These are phyloP conservation scores for Phalacrocorax pelagicus DNA, from an alignment of 2,113 vertebrate species.

Conservation along the genomic window DNA sequence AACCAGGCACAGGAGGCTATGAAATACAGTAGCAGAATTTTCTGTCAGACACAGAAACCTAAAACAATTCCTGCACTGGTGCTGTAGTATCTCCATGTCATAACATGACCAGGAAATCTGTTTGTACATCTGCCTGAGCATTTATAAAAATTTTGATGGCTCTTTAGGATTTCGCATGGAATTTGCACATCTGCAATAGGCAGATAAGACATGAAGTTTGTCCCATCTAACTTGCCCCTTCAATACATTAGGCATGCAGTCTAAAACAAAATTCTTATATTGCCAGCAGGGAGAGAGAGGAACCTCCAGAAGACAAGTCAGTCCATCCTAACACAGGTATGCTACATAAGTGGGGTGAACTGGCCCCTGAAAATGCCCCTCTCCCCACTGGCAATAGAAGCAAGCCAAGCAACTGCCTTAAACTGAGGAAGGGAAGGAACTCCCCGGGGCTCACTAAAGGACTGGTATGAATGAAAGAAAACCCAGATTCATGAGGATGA, in stretches of 20 bases:
- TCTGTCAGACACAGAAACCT: background rate
- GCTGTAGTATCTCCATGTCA: background rate
- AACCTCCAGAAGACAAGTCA: background rate
- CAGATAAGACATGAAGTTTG: background rate
- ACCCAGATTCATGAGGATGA: background rate
- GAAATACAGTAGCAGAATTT: background rate
- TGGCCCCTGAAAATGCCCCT: background rate
- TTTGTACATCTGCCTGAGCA: background rate
- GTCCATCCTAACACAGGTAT: background rate
- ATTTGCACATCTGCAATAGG: background rate
- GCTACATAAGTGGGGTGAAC: background rate
- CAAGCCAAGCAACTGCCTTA: background rate
- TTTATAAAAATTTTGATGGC: background rate
- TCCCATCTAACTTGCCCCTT: background rate
- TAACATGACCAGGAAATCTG: background rate
- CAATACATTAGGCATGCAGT: background rate
- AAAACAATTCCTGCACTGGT: background rate
- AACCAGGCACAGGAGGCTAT: background rate
- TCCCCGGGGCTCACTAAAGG: background rate
- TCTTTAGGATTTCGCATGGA: background rate
- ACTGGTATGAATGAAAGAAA: background rate
- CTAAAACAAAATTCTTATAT: background rate
- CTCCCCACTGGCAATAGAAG: background rate
- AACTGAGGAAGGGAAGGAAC: background rate
- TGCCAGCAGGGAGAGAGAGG: background rate